Base-by-base conservation (phyloP, 2,888 invertebrate species). In the Erebia aethiops region DNA sequence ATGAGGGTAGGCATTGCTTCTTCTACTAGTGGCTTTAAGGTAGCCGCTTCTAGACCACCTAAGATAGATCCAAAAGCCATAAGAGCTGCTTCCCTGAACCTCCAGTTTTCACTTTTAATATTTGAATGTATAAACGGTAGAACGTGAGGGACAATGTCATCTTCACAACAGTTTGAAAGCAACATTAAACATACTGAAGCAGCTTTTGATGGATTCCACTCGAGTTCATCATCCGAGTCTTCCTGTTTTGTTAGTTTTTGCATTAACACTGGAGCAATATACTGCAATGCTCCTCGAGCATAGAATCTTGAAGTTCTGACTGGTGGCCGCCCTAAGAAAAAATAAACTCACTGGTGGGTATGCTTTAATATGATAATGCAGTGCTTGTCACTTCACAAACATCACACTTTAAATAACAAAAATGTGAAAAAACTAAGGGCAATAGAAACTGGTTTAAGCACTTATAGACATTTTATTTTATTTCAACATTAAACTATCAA, bases 201-300 rank as follows among this genome's bases (percentile, higher is more conserved):
- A 1, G 99, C 99, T 94, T 99, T 99, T 78, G 98, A 98, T 0
- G 99, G 99, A 90, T 99, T 99, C 99, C 99, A 99, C 82, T 99
- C 99, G 83, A 99, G 98, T 87, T 99, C 99, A 89, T 99, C 99
- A 85, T 99, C 99, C 79, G 96, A 95, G 86, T 99, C 99, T 85
- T 98, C 98, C 93, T 99, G 99, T 88, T 99, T 98, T 9, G 99
- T 98, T 46, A 99, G 93, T 83, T 98, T 98, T 81, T 97, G 97
- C 92, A 99, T 96, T 13, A 99, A 94, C 62, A 99, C 97, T 14
- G 99, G 99, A 49, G 98, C 98, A 69, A 99, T 95, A 87, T 96
- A 99, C 84, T 98, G 98, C 18, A 99, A 93, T 43, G 99, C 99
- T 74, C 99, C 99, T 89, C 98, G 97, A n/a, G 99, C 99, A 91